Evolutionary conservation across 2,797 vertebrate species (phyloP), one percentile per base, ranked within the genome.

Genomic region (Sylvilagus floridanus): DNA sequence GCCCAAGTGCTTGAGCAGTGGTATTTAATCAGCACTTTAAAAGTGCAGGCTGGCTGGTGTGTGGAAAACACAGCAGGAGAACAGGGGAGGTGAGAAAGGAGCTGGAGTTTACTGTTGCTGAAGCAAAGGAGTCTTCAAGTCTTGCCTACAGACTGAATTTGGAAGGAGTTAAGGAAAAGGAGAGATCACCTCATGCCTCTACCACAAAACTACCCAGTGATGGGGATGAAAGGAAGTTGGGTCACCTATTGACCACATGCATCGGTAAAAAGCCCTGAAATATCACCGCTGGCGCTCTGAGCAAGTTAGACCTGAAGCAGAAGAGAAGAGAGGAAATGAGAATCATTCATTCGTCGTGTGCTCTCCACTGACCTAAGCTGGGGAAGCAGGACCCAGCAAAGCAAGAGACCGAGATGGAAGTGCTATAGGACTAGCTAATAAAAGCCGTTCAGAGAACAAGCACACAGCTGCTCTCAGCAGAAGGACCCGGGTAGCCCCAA

Each of bases 81-180:
- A 37, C 21, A 75, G 22, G 68, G 47, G 37, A 19, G n/a, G 7
- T 17, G n/a, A 57, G 16, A 47, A 47, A 71, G 37, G 32, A 2
- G 11, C 52, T 57, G 24, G 28, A 32, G 5, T 2, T 37, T 50
- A 12, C 71, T 72, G 5, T 16, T 32, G 32, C 9, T 57, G 16
- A 14, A 52, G 54, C 14, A 57, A 57, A 57, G 54, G 13, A 21
- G 4, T 35, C 16, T 62, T 12, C 30, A 72, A 16, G 21, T 65
- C 62, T 71, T 83, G 68, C 57, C 68, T 66, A 1, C 22, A 26
- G 79, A 35, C 54, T 84, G 32, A 72, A 88, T 85, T 82, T 82
- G 47, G 68, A 72, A 26, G 22, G 30, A 79, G 73, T 19, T 72
- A 57, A 89, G 35, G n/a, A n/a, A 83, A 93, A 60, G 9, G 30